Percentiles rank a stretch among this genome's conserved stretches.
phyloP scores from a whole-genome alignment of 2,113 vertebrate genomes.

The Nibea albiflora region DNA sequence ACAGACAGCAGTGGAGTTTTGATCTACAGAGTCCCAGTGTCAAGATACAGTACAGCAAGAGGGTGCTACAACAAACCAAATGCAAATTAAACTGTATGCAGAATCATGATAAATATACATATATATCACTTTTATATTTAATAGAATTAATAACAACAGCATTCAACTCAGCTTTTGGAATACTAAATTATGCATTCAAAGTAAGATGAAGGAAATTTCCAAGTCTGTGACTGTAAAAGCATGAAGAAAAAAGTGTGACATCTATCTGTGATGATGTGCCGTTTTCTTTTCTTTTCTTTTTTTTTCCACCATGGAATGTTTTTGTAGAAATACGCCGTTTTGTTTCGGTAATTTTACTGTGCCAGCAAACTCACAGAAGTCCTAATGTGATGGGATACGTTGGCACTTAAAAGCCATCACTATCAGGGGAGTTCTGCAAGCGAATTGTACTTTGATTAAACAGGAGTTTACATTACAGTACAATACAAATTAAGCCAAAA shows the following conservation, averaged over 20 bases:
- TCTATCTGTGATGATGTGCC: slow-evolving; percentile 52
- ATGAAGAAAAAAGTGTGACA: slow-evolving; percentile 53
- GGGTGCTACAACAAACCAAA: slow-evolving; percentile 76
- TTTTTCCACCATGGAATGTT: slow-evolving; percentile 67
- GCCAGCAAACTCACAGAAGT: slow-evolving; percentile 53
- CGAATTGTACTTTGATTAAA: slow-evolving; percentile 53
- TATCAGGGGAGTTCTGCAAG: slow-evolving; percentile 52
- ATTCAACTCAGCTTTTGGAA: slow-evolving; percentile 71
- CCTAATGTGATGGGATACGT: slow-evolving; percentile 58
- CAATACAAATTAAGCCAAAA: slow-evolving; percentile 50
- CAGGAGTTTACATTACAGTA: slow-evolving; percentile 50
- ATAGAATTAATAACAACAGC: slow-evolving; percentile 75
- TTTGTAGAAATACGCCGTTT: slow-evolving; percentile 42
- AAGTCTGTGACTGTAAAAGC: slow-evolving; percentile 50
- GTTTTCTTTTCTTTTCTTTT: slow-evolving; percentile 13
- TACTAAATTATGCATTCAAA: slow-evolving; percentile 73
- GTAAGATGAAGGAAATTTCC: slow-evolving; percentile 60
- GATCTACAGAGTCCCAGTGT: slow-evolving; percentile 79
- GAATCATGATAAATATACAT: slow-evolving; percentile 68
- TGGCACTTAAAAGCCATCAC: slow-evolving; percentile 72
- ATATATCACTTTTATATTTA: slow-evolving; percentile 70
- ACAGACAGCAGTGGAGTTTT: slow-evolving; percentile 77
- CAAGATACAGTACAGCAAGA: slow-evolving; percentile 79
- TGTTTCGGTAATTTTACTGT: slow-evolving; percentile 54
- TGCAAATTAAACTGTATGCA: slow-evolving; percentile 69